Evolutionary conservation across 2,797 vertebrate species (phyloP).

Genomic region (Euphonia xanthogaster): DNA sequence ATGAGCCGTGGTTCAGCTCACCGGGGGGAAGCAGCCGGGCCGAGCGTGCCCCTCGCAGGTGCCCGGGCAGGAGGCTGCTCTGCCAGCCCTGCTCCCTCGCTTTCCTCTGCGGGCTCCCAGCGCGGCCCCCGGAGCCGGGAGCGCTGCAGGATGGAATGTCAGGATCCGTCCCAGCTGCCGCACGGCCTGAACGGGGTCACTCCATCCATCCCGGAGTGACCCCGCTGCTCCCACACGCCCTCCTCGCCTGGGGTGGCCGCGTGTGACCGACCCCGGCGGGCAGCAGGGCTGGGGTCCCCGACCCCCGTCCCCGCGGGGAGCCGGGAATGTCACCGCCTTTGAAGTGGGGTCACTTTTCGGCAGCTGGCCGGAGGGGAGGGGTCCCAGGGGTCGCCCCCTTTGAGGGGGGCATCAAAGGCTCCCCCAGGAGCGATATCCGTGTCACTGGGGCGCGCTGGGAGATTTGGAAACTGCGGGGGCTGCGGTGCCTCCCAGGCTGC

Average conservation of each 20-base stretch:
- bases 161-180: neutral
- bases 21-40: neutral
- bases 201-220: neutral
- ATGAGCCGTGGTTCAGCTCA: fast-evolving
- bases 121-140: neutral
- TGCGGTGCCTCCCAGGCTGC: neutral
- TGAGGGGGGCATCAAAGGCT: neutral
- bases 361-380: neutral
- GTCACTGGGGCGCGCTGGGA: neutral
- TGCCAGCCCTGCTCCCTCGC: neutral
- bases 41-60: neutral
- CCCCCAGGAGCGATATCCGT: neutral
- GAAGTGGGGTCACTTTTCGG: neutral
- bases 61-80: neutral
- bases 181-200: neutral
- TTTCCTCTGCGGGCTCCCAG: neutral
- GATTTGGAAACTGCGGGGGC: neutral
- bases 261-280: no score
- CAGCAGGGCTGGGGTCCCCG: neutral
- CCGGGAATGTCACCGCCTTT: neutral
- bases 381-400: neutral
- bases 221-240: neutral
- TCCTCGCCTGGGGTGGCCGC: fast-evolving
- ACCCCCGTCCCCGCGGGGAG: no score
- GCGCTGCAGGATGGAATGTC: fast-evolving